These are phyloP conservation scores for Tonatia bakeri DNA, from an alignment of 2,113 vertebrate species.

Conservation along the genomic window DNA sequence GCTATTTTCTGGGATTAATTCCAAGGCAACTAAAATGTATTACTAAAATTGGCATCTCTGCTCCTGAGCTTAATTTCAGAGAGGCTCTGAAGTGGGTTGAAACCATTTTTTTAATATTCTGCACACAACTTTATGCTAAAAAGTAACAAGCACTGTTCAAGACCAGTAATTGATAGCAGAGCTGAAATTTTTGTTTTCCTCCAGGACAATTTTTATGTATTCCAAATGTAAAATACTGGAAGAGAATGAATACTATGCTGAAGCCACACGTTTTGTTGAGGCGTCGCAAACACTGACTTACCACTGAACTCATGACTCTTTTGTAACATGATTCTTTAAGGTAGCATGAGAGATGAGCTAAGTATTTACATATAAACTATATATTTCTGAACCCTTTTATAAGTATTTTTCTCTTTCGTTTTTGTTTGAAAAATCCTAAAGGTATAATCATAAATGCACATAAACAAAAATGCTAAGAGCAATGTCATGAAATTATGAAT, in stretches of 20 bases:
- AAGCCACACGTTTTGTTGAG: not conserved
- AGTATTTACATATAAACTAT: not conserved
- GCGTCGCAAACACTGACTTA: not conserved
- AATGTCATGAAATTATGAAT: not conserved
- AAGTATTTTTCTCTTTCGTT: not conserved
- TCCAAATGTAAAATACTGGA: not conserved
- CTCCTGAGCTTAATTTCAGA: slow-evolving; percentile 27
- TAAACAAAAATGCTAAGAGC: not conserved
- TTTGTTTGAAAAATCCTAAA: slow-evolving; percentile 22
- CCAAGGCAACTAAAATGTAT: slow-evolving; percentile 55
- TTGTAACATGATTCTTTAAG: not conserved
- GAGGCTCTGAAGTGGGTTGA: slow-evolving; percentile 12
- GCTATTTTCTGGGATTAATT: slow-evolving; percentile 62
- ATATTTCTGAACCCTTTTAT: not conserved
- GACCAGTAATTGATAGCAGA: slow-evolving; percentile 6
- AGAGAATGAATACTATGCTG: not conserved
- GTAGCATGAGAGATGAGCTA: not conserved
- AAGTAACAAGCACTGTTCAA: not conserved
- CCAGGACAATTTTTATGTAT: not conserved
- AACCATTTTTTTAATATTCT: slow-evolving; percentile 60
- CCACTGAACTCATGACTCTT: not conserved
- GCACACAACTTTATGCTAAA: slow-evolving; percentile 53
- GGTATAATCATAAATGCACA: not conserved
- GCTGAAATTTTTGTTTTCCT: slow-evolving; percentile 12
- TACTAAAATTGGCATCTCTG: slow-evolving; percentile 34